Conservation (phyloP, 2,113 vertebrate species). For the Myiopsitta monachus region DNA sequence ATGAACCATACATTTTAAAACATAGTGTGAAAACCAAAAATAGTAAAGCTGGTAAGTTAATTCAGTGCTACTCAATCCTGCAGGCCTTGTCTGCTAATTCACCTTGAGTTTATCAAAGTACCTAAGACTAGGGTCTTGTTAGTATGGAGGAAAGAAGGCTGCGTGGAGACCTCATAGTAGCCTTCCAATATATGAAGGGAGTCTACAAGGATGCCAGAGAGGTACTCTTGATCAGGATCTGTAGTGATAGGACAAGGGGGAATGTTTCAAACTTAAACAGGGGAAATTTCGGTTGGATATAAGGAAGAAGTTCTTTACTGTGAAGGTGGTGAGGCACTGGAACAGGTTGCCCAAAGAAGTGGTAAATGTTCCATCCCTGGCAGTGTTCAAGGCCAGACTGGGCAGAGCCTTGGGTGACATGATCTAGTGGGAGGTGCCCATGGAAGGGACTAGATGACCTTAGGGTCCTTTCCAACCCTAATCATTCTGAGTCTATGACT, state of each 20-base stretch:
- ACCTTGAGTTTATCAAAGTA: neutral
- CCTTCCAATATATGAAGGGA: neutral
- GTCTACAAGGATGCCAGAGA: neutral
- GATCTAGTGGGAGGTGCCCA: neutral
- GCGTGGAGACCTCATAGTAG: neutral
- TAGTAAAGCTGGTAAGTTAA: neutral
- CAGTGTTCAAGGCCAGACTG: neutral
- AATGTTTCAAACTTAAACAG: neutral
- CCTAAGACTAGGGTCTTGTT: neutral
- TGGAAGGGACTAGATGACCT: neutral
- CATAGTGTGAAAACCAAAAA: neutral
- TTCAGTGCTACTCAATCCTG: neutral
- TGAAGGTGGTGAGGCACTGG: neutral
- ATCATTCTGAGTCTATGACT: neutral
- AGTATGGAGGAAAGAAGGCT: neutral
- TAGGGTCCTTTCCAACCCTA: neutral
- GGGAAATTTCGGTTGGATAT: neutral
- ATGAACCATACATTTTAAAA: neutral
- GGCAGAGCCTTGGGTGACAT: neutral
- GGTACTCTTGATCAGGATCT: neutral
- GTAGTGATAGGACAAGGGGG: neutral
- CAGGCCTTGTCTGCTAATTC: neutral
- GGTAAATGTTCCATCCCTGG: neutral
- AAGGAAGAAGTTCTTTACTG: neutral
- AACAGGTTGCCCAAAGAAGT: neutral